Conservation (phyloP, 2,113 vertebrate genomes). For the Sinocyclocheilus grahami region DNA sequence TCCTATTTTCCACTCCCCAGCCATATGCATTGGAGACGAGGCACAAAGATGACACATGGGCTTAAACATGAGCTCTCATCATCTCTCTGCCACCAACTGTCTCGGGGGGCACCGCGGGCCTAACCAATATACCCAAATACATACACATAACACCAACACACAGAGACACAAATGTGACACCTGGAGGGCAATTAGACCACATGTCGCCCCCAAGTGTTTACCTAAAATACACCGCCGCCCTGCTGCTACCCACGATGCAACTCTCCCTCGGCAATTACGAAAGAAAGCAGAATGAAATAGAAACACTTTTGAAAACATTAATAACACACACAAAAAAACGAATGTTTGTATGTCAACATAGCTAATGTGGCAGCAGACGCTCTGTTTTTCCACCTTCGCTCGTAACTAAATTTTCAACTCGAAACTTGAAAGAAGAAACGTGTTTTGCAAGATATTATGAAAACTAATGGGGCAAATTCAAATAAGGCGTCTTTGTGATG, state of each 20-base stretch:
- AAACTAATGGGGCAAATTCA: conserved; percentile 65
- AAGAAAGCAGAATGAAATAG: background rate
- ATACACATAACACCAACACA: conserved; percentile 16
- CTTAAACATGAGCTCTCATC: conserved; percentile 62
- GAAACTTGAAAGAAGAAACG: conserved; percentile 62
- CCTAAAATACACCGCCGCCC: conserved; percentile 61
- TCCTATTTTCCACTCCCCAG: conserved; percentile 67
- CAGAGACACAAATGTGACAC: conserved; percentile 52
- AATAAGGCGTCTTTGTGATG: conserved; percentile 57
- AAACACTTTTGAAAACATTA: background rate
- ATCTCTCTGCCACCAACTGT: conserved; percentile 68
- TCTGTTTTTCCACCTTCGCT: conserved; percentile 45
- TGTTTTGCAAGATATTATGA: conserved; percentile 63
- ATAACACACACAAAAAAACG: background rate
- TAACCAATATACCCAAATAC: conserved; percentile 33
- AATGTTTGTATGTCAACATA: conserved; percentile 5
- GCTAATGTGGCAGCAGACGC: background rate
- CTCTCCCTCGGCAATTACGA: conserved; percentile 45
- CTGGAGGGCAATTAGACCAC: conserved; percentile 31
- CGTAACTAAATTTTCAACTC: conserved; percentile 58
- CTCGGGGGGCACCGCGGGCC: conserved; percentile 48
- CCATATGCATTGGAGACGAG: conserved; percentile 69
- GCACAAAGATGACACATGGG: conserved; percentile 68
- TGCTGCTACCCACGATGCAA: conserved; percentile 50
- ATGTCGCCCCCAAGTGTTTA: conserved; percentile 64